phyloP scores from a whole-genome alignment of 2,888 invertebrate genomes.

The Tinea trinotella region DNA sequence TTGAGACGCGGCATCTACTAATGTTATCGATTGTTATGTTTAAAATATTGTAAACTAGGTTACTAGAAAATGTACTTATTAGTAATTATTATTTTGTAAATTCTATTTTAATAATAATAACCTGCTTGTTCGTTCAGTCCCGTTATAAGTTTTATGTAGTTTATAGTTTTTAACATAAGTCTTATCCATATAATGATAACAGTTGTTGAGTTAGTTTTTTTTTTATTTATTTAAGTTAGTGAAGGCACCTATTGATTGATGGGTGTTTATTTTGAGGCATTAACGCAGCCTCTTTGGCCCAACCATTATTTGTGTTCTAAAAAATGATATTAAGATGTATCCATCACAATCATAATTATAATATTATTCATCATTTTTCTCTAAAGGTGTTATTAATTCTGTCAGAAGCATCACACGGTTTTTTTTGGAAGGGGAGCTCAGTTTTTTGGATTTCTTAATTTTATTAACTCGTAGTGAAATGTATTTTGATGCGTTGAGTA shows the following conservation, averaged over 20 bases:
- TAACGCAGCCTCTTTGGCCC: constrained; percentile 40
- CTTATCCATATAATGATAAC: background rate
- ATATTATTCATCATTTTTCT: constrained; percentile 42
- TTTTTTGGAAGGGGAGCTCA: constrained; percentile 12
- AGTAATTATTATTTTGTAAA: too few relatives aligned
- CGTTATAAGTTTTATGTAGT: too few relatives aligned
- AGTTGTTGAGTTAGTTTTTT: constrained; percentile 4
- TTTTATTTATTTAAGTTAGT: background rate
- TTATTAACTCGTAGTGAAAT: too few relatives aligned
- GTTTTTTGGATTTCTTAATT: too few relatives aligned
- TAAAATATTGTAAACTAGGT: too few relatives aligned
- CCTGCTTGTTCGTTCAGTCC: too few relatives aligned
- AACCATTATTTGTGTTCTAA: constrained; percentile 37
- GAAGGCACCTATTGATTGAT: constrained; percentile 48
- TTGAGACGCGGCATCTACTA: too few relatives aligned
- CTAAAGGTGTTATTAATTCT: constrained; percentile 19
- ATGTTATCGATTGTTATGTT: too few relatives aligned
- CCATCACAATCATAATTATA: constrained; percentile 37
- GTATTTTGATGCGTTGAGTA: too few relatives aligned
- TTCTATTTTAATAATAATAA: too few relatives aligned
- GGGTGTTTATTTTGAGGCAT: constrained; percentile 59
- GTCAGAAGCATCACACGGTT: constrained; percentile 17
- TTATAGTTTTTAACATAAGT: too few relatives aligned
- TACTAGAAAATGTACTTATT: too few relatives aligned
- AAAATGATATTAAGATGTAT: constrained; percentile 59